These are phyloP conservation scores for Eumerus sabulonum DNA, from an alignment of 2,888 invertebrate genomes.

Conservation along the genomic window DNA sequence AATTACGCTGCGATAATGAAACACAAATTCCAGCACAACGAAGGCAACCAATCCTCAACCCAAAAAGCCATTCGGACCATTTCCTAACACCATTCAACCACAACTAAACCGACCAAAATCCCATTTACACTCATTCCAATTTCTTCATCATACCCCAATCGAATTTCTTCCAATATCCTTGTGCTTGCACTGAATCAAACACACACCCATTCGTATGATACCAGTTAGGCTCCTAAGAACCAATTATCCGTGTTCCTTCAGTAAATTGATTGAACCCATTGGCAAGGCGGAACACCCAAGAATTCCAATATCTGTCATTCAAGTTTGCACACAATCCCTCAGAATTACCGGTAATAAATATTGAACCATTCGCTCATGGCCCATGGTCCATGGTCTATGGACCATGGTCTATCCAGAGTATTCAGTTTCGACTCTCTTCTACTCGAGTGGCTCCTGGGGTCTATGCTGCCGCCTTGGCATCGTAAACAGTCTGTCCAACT, in stretches of 20 bases:
- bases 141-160: no score
- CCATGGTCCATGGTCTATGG: no score
- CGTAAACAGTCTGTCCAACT: constrained; percentile 30
- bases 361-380: constrained; percentile 17
- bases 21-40: no score
- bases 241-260: constrained; percentile 31
- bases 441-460: neutral
- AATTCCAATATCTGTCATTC: constrained; percentile 58
- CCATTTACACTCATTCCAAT: no score
- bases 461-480: neutral
- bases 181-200: constrained; percentile 16
- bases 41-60: no score
- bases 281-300: constrained; percentile 22
- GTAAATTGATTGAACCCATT: constrained; percentile 35
- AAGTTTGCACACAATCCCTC: constrained; percentile 39
- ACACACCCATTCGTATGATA: neutral
- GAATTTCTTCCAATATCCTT: no score
- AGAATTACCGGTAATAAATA: constrained; percentile 49
- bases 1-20: no score
- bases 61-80: no score
- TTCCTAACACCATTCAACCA: no score
- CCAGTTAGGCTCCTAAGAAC: constrained; percentile 20
- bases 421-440: neutral
- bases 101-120: no score
- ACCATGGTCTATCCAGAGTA: no score